Percentiles rank a stretch among this genome's conserved stretches.
These are phyloP conservation scores for Dasysyrphus tricinctus DNA, from an alignment of 2,888 invertebrate species.

Conservation along the genomic window DNA sequence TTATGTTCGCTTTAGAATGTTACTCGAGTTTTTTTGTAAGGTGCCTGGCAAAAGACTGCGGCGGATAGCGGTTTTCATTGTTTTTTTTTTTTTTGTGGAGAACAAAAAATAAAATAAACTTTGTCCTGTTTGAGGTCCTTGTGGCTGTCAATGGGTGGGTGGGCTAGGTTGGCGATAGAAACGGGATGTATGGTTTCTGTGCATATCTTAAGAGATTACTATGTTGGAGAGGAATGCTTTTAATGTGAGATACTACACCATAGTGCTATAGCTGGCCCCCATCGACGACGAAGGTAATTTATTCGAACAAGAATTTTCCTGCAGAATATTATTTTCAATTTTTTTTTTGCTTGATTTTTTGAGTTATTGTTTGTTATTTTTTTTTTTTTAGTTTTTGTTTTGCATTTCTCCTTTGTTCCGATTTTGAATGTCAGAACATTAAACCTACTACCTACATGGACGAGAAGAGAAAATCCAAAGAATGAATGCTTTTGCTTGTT, in stretches of 20 bases:
- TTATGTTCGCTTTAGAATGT: constrained; percentile 73
- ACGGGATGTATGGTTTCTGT: constrained; percentile 48
- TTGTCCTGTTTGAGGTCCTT: constrained; percentile 66
- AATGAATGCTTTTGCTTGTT: constrained; percentile 33
- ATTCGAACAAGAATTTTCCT: constrained; percentile 74
- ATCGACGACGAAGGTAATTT: constrained; percentile 66
- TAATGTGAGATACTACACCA: constrained; percentile 59
- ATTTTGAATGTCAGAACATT: constrained; percentile 44
- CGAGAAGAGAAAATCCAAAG: not conserved
- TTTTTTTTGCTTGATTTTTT: constrained; percentile 33
- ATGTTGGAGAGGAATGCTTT: constrained; percentile 65
- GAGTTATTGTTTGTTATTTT: constrained; percentile 26
- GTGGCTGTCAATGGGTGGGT: constrained; percentile 70
- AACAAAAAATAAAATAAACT: constrained; percentile 50
- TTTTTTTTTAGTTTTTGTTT: constrained; percentile 33
- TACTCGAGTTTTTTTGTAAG: constrained; percentile 41
- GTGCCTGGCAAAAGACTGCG: constrained; percentile 68
- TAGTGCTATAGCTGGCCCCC: constrained; percentile 7
- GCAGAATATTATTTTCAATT: constrained; percentile 65
- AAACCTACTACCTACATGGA: not conserved
- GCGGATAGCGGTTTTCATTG: constrained; percentile 53
- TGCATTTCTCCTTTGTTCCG: constrained; percentile 49
- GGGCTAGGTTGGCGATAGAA: constrained; percentile 23
- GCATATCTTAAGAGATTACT: constrained; percentile 74
- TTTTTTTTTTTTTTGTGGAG: constrained; percentile 18